Base-by-base conservation (phyloP, 2,797 vertebrate genomes). In the Champsocephalus esox region DNA sequence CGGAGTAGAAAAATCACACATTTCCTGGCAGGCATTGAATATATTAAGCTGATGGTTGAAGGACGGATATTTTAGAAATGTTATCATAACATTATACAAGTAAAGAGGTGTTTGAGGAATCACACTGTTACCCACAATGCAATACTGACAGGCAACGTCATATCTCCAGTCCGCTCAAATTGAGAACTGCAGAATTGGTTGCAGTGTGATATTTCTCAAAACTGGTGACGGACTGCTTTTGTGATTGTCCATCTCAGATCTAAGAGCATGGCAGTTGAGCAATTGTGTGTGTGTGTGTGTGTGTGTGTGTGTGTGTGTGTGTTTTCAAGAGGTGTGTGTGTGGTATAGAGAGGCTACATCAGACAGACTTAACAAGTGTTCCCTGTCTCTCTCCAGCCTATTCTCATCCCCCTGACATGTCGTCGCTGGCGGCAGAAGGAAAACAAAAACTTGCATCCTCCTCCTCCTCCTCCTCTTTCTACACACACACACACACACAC, bases 341-440 rank as follows among this genome's bases (percentile, higher is more conserved):
- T 66, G 72, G 70, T 75, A 62, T 74, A 75, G 80, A 75, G 80
- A 77, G 81, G 86, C 84, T 86, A 93, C 88, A 94, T 94, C 93
- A 94, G 83, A 94, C 91, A 93, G 93, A 93, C 87, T 94, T 88
- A 79, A 90, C 92, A 93, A 94, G 90, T 89, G 83, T 89, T 87
- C 88, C 71, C 82, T 75, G 77, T 78, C 86, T 90, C 83, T 70
- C 82, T 85, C 87, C 77, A 74, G 84, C 76, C 78, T 65, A 73
- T 77, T 86, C 82, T 86, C 83, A 89, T 92, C 93, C 71, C 90
- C 89, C 91, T 94, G 94, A 94, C 93, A 94, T 89, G 87, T 92
- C 89, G 77, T 90, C 78, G 92, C 92, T 93, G 88, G 78, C 54
- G 86, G 93, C 89, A 80, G 81, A 80, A 83, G 77, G 61, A 72